A percentile compares a stretch with the other conserved stretches of the same genome.
These are phyloP conservation scores for Choreutis nemorana DNA, from an alignment of 2,888 invertebrate species.

Conservation along the genomic window DNA sequence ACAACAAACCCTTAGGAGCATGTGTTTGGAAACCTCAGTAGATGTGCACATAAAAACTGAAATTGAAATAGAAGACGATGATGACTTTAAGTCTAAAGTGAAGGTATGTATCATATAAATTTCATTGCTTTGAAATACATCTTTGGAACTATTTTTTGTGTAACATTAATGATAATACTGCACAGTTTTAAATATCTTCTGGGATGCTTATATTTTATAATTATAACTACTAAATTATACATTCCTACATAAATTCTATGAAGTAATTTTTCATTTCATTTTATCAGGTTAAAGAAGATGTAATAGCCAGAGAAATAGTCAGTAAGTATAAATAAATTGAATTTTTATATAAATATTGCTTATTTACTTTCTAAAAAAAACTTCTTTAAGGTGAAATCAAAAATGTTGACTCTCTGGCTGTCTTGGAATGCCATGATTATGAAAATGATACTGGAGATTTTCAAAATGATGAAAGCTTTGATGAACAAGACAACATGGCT, in stretches of 20 bases:
- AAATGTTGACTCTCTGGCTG: too few relatives aligned
- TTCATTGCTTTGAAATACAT: too few relatives aligned
- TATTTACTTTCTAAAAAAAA: not conserved
- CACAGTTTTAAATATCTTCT: too few relatives aligned
- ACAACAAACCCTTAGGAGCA: conserved; percentile 36
- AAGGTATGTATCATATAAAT: conserved; percentile 26
- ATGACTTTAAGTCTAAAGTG: conserved; percentile 3
- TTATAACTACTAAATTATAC: too few relatives aligned
- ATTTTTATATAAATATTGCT: too few relatives aligned
- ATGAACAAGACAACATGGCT: conserved; percentile 30
- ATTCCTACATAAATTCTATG: too few relatives aligned
- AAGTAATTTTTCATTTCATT: conserved; percentile 11
- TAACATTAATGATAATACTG: conserved; percentile 1
- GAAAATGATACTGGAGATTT: conserved; percentile 13
- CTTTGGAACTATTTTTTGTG: conserved; percentile 5
- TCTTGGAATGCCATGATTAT: too few relatives aligned
- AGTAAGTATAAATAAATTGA: conserved; percentile 29
- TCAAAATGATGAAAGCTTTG: conserved; percentile 16
- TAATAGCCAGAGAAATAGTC: conserved; percentile 38
- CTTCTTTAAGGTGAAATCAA: not conserved
- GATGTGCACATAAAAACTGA: conserved; percentile 10
- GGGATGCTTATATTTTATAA: too few relatives aligned
- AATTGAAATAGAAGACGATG: conserved; percentile 27
- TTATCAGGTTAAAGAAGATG: conserved; percentile 51
- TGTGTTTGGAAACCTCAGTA: conserved; percentile 21